Percentiles rank a stretch among this genome's conserved stretches.
These are phyloP conservation scores for Apolygus lucorum DNA, from an alignment of 1,140 invertebrate species.

Conservation along the genomic window DNA sequence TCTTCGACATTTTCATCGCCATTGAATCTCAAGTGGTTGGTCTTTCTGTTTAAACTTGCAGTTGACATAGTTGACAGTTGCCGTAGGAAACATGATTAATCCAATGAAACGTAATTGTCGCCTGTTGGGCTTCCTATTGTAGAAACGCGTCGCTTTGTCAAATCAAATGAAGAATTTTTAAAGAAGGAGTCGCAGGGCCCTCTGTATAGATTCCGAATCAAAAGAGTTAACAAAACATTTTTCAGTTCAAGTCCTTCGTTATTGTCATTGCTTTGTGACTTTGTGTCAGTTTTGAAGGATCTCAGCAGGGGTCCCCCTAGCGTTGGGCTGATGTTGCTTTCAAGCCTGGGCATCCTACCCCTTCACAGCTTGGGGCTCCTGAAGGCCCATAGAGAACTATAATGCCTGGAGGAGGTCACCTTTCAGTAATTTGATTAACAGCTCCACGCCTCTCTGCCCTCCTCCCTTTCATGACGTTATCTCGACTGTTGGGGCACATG, in stretches of 20 bases:
- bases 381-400: too few species aligned
- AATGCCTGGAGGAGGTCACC: neutral
- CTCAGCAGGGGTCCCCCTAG: conserved; percentile 3
- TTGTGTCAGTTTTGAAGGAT: conserved; percentile 13
- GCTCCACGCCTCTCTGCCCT: neutral
- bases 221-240: conserved; percentile 16
- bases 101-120: neutral
- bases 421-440: conserved; percentile 13
- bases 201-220: neutral
- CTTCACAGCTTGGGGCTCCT: neutral
- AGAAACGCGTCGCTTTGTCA: neutral
- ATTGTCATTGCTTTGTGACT: conserved; percentile 10
- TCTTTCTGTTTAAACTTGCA: too few species aligned
- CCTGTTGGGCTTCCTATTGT: conserved; percentile 13
- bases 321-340: neutral
- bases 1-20: too few species aligned
- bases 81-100: neutral
- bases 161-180: neutral
- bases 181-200: neutral
- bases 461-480: neutral
- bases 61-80: conserved; percentile 4
- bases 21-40: too few species aligned
- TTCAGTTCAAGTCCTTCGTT: conserved; percentile 13
- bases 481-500: neutral
- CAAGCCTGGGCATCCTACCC: neutral